These are phyloP conservation scores for Trichomalopsis sarcophagae DNA, from an alignment of 1,140 invertebrate genomes.

Conservation along the genomic window DNA sequence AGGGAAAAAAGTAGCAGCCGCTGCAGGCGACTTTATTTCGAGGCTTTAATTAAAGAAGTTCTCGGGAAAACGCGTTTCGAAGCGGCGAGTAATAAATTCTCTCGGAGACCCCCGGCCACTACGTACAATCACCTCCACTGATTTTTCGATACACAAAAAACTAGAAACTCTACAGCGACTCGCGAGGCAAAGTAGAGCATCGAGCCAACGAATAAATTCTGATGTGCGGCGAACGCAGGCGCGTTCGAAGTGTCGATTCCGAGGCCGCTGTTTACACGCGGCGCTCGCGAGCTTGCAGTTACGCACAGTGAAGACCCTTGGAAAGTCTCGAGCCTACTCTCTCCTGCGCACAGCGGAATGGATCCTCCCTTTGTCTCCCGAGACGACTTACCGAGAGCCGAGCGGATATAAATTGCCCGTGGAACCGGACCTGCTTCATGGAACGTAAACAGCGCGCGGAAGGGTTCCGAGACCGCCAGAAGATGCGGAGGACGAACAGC, in stretches of 20 bases:
- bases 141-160: too few species aligned
- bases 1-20: not conserved
- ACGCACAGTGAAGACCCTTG: not conserved
- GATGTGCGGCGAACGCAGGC: not conserved
- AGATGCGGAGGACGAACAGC: not conserved
- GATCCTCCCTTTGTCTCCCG: not conserved
- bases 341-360: not conserved
- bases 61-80: not conserved
- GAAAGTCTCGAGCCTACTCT: not conserved
- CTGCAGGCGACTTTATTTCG: not conserved
- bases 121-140: too few species aligned
- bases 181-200: not conserved
- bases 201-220: not conserved
- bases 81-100: too few species aligned
- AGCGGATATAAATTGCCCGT: constrained; percentile 19
- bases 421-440: constrained; percentile 47
- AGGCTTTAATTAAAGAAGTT: not conserved
- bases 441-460: constrained; percentile 46
- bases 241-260: constrained; percentile 29
- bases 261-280: not conserved
- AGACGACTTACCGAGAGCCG: not conserved
- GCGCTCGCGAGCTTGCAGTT: not conserved
- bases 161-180: not conserved
- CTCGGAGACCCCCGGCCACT: too few species aligned
- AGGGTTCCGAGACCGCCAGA: not conserved